A percentile compares a stretch with the other conserved stretches of the same genome.
Evolutionary conservation across 2,113 vertebrate species (phyloP).

Genomic region (Fregetta grallaria): DNA sequence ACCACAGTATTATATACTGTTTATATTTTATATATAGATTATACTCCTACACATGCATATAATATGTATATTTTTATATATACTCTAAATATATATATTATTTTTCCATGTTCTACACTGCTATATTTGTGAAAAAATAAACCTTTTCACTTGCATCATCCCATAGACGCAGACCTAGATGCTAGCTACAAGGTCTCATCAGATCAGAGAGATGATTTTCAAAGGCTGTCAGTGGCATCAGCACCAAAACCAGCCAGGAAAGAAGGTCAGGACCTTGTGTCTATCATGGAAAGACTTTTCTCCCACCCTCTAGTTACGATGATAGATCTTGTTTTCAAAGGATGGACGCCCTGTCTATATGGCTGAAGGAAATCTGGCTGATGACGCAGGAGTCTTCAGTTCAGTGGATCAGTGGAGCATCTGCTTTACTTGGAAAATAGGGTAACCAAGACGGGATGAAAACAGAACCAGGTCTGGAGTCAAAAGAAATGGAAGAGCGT

Average conservation of each 20-base stretch:
- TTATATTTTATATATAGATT: neutral
- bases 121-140: neutral
- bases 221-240: neutral
- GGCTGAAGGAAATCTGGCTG: neutral
- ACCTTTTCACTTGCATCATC: neutral
- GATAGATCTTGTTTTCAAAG: neutral
- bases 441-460: neutral
- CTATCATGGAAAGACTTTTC: neutral
- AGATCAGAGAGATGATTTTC: neutral
- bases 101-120: neutral
- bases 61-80: neutral
- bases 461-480: neutral
- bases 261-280: neutral
- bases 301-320: neutral
- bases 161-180: neutral
- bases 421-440: neutral
- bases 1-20: neutral
- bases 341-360: fast-evolving
- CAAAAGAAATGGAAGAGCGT: neutral
- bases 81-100: neutral
- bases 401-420: neutral
- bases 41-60: neutral
- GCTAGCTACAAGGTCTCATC: neutral
- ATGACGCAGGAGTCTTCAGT: neutral
- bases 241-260: neutral